These are phyloP conservation scores for Sphaeridia pumilis DNA, from an alignment of 2,888 invertebrate species.

Conservation along the genomic window DNA sequence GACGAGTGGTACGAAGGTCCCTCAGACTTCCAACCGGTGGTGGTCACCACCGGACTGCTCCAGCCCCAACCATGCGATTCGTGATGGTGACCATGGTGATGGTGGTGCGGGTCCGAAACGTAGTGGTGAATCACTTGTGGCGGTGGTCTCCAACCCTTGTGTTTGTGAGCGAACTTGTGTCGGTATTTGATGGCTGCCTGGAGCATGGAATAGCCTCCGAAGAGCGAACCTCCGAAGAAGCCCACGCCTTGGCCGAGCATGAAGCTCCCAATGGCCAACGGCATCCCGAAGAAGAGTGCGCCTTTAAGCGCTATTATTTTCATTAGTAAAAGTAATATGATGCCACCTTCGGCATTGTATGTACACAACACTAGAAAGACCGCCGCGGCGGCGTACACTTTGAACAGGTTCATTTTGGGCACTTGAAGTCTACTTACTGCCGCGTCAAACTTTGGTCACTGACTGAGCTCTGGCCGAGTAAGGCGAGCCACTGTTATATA, in stretches of 20 bases:
- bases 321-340: slow-evolving; percentile 10
- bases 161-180: neutral
- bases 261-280: slow-evolving; percentile 14
- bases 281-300: slow-evolving; percentile 14
- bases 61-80: slow-evolving; percentile 1
- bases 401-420: slow-evolving; percentile 14
- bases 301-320: slow-evolving; percentile 17
- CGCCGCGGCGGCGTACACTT: slow-evolving; percentile 9
- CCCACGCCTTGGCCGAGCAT: slow-evolving; percentile 17
- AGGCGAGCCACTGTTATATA: no score
- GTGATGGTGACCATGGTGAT: neutral
- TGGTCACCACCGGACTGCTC: neutral
- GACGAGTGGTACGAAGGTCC: neutral
- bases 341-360: slow-evolving; percentile 16
- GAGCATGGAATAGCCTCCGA: slow-evolving; percentile 11
- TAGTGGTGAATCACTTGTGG: neutral
- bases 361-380: slow-evolving; percentile 12
- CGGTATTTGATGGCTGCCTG: slow-evolving; percentile 13
- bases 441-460: no score
- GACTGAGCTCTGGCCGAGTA: no score
- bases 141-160: neutral
- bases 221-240: slow-evolving; percentile 12
- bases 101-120: neutral
- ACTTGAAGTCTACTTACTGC: no score
- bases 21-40: neutral